These are phyloP conservation scores for Maniola hyperantus DNA, from an alignment of 2,888 invertebrate genomes.

Conservation along the genomic window DNA sequence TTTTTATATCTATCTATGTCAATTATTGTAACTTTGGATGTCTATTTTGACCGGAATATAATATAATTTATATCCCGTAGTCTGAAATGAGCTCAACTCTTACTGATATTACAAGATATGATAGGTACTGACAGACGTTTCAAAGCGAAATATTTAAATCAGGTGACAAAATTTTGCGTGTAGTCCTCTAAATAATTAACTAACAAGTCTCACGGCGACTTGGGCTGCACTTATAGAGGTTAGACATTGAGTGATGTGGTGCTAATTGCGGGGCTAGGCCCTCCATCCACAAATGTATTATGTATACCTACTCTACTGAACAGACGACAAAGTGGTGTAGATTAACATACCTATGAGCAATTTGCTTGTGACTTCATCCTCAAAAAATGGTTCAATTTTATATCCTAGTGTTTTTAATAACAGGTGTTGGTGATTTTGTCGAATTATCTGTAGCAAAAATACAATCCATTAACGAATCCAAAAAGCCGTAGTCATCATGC, in stretches of 20 bases:
- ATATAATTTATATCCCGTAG: too few species aligned
- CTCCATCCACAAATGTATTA: constrained; percentile 38
- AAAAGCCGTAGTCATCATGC: too few species aligned
- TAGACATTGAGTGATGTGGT: constrained; percentile 52
- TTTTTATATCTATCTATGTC: too few species aligned
- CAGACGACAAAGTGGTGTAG: constrained; percentile 3
- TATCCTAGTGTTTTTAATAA: too few species aligned
- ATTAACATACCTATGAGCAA: background rate
- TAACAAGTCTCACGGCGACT: constrained; percentile 30
- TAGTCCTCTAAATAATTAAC: constrained; percentile 31
- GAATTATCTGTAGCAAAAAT: too few species aligned
- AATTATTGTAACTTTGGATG: too few species aligned
- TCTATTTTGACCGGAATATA: too few species aligned
- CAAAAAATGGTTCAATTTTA: too few species aligned
- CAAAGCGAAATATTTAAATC: background rate
- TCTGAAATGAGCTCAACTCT: too few species aligned
- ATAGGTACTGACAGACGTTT: background rate
- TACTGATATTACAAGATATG: background rate
- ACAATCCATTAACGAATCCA: too few species aligned
- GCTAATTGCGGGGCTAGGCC: constrained; percentile 49
- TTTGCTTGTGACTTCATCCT: background rate
- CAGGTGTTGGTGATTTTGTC: too few species aligned
- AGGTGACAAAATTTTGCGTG: constrained; percentile 13
- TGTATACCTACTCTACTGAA: constrained; percentile 15
- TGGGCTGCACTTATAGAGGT: constrained; percentile 36